Conservation (phyloP, 2,797 vertebrate species). For the Sternarchorhynchus goeldii region DNA sequence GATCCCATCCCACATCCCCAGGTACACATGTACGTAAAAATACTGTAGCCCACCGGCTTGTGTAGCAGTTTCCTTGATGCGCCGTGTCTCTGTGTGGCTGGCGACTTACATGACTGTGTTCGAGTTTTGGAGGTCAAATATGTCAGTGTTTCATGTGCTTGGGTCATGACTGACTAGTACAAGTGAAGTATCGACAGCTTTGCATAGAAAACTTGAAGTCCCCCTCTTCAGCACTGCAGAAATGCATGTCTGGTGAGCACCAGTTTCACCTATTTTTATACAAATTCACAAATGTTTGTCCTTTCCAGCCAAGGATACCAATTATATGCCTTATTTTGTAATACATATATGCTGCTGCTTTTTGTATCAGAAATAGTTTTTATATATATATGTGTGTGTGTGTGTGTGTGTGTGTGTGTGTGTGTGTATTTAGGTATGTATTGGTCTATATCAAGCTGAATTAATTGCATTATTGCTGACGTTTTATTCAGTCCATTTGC, state of each 20-base stretch:
- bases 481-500: background rate
- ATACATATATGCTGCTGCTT: slow-evolving; percentile 41
- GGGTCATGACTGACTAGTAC: background rate
- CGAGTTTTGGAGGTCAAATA: slow-evolving; percentile 14
- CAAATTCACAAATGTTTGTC: background rate
- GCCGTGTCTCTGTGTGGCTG: background rate
- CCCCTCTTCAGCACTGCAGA: background rate
- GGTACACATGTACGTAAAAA: background rate
- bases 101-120: slow-evolving; percentile 9
- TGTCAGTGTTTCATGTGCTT: background rate
- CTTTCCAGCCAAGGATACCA: slow-evolving; percentile 22
- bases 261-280: background rate
- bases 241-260: slow-evolving; percentile 12
- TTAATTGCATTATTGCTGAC: slow-evolving; percentile 20
- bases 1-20: background rate
- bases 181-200: slow-evolving; percentile 5
- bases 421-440: background rate
- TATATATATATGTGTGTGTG: slow-evolving; percentile 12
- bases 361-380: slow-evolving; percentile 28
- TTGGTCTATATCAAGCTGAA: slow-evolving; percentile 15
- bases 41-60: background rate
- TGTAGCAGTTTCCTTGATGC: background rate
- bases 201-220: slow-evolving; percentile 4
- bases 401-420: too few species aligned
- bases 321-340: slow-evolving; percentile 12